These are phyloP conservation scores for Hylaeus volcanicus DNA, from an alignment of 1,140 invertebrate species.

Conservation along the genomic window DNA sequence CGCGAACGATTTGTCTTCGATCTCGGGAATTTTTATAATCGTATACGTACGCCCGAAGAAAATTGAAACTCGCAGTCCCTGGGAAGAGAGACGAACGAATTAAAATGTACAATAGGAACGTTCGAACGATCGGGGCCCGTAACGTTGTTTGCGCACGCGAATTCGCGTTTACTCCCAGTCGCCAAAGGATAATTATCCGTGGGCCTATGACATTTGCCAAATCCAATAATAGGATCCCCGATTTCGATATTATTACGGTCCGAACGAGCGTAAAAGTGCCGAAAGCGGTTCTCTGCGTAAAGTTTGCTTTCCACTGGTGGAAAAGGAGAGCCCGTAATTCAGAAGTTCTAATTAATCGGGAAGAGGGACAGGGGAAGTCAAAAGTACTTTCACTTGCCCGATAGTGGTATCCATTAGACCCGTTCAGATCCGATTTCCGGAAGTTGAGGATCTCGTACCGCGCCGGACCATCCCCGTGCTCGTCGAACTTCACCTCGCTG, in stretches of 20 bases:
- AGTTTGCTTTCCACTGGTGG: background rate
- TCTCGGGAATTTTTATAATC: background rate
- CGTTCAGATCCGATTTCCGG: conserved; percentile 80
- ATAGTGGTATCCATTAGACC: conserved; percentile 82
- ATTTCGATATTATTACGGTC: conserved; percentile 17
- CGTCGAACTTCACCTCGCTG: conserved; percentile 85
- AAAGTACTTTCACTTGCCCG: conserved; percentile 77
- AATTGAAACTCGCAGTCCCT: too few relatives aligned
- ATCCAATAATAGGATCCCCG: conserved; percentile 17
- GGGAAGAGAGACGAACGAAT: too few relatives aligned
- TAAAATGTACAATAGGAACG: background rate
- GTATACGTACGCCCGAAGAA: too few relatives aligned
- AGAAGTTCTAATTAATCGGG: conserved; percentile 48
- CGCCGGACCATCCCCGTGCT: conserved; percentile 85
- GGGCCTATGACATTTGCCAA: background rate
- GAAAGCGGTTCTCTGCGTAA: conserved; percentile 13
- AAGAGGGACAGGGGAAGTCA: conserved; percentile 1
- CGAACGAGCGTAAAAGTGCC: conserved; percentile 14
- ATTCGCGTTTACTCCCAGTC: too few relatives aligned
- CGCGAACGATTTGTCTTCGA: background rate
- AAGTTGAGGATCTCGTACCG: conserved; percentile 85
- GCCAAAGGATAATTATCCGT: conserved; percentile 16
- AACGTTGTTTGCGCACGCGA: background rate
- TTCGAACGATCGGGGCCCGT: background rate
- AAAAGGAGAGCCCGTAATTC: background rate